Percentiles rank a stretch among this genome's conserved stretches.
Conservation (phyloP, 2,888 invertebrate species). For the Pseudococcus jackbeardsleyi region DNA sequence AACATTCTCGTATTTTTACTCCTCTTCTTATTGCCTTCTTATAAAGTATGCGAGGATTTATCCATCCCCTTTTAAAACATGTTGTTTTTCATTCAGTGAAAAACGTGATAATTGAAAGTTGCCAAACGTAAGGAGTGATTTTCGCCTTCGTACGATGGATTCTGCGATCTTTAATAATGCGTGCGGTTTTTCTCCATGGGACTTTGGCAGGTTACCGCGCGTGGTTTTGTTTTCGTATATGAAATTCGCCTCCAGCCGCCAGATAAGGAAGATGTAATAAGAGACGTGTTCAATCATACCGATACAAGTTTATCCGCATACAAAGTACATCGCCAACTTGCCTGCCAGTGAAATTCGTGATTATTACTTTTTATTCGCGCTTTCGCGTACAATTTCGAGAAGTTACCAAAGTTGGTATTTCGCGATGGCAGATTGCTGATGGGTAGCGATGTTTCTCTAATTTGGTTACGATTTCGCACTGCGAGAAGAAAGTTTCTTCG, state of each 20-base stretch:
- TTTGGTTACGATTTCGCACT: constrained; percentile 32
- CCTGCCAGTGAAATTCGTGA: constrained; percentile 55
- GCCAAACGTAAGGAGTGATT: background rate
- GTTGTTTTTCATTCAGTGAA: background rate
- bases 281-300: constrained; percentile 55
- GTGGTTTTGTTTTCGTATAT: constrained; percentile 38
- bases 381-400: constrained; percentile 4
- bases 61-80: too few species aligned
- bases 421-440: constrained; percentile 21
- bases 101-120: background rate
- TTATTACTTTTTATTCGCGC: constrained; percentile 41
- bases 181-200: background rate
- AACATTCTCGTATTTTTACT: too few species aligned
- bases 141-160: background rate
- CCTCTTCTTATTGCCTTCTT: too few species aligned
- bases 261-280: constrained; percentile 50
- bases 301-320: constrained; percentile 47
- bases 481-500: background rate
- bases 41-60: too few species aligned
- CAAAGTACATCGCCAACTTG: constrained; percentile 47
- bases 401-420: constrained; percentile 5
- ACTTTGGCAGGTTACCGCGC: background rate
- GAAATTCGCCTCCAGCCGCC: background rate
- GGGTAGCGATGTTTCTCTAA: constrained; percentile 24
- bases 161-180: constrained; percentile 12